phyloP scores from a whole-genome alignment of 2,113 vertebrate species.

The Vidua chalybeata region DNA sequence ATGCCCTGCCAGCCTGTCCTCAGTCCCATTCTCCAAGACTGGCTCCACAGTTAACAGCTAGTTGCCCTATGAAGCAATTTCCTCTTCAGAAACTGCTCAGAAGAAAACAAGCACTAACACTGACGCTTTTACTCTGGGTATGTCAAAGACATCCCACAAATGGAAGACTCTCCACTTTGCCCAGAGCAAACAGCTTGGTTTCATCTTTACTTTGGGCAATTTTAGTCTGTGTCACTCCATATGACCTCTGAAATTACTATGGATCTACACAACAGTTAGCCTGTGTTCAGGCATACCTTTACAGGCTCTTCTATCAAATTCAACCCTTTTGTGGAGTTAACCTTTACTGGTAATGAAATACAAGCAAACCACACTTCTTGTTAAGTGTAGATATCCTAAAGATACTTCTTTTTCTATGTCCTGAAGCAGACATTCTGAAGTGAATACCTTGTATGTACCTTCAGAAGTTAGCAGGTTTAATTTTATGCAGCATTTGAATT shows the following conservation, averaged over 20 bases:
- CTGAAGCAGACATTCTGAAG: background rate
- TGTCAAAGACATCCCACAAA: background rate
- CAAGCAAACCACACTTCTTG: background rate
- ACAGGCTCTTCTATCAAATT: background rate
- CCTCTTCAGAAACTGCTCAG: background rate
- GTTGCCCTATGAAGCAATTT: background rate
- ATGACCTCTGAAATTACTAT: background rate
- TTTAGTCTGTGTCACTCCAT: background rate
- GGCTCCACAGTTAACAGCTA: background rate
- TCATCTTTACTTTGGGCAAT: background rate
- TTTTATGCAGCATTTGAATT: background rate
- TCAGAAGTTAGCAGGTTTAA: background rate
- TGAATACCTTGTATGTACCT: background rate
- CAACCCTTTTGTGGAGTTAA: background rate
- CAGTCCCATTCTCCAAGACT: background rate
- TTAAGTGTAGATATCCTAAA: background rate
- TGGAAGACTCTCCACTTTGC: background rate
- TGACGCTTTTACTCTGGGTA: background rate
- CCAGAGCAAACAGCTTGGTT: background rate
- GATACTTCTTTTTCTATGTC: background rate
- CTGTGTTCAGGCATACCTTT: background rate
- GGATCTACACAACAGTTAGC: background rate
- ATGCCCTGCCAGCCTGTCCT: background rate
- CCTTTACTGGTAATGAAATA: background rate
- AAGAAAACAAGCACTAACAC: background rate